Conservation (phyloP, 2,113 vertebrate genomes). For the Leptocoma aspasia region DNA sequence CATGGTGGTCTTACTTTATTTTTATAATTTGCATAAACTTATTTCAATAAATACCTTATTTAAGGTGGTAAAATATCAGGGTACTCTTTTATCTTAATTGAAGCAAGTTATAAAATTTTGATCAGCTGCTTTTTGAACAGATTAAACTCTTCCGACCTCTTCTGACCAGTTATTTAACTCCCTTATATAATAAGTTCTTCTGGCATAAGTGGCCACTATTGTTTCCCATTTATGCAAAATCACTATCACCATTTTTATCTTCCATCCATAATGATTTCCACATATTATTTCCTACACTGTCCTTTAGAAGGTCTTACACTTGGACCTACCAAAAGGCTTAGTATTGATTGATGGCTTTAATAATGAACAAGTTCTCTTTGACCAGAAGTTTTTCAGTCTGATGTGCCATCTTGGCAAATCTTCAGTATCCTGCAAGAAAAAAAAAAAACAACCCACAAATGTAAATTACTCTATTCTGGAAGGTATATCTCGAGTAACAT, state of each 20-base stretch:
- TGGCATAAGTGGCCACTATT: not conserved
- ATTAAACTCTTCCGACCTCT: not conserved
- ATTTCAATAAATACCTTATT: not conserved
- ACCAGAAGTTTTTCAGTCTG: not conserved
- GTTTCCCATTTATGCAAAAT: not conserved
- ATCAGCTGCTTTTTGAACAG: not conserved
- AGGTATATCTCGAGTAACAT: not conserved
- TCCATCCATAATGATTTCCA: not conserved
- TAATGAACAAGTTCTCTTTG: not conserved
- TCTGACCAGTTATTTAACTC: not conserved
- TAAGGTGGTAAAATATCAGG: not conserved
- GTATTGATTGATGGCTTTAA: not conserved
- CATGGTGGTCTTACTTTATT: not conserved
- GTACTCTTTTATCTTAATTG: not conserved
- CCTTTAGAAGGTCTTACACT: not conserved
- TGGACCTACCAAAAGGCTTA: not conserved
- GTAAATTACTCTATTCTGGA: not conserved
- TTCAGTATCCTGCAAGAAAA: not conserved
- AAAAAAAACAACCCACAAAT: accelerated
- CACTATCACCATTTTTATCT: not conserved
- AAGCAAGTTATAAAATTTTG: not conserved
- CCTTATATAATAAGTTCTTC: not conserved
- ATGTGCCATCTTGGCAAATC: not conserved
- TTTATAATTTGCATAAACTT: not conserved
- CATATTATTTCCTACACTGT: not conserved